Percentiles rank a stretch among this genome's conserved stretches.
phyloP scores from a whole-genome alignment of 2,113 vertebrate species.

The Ciconia stormi region DNA sequence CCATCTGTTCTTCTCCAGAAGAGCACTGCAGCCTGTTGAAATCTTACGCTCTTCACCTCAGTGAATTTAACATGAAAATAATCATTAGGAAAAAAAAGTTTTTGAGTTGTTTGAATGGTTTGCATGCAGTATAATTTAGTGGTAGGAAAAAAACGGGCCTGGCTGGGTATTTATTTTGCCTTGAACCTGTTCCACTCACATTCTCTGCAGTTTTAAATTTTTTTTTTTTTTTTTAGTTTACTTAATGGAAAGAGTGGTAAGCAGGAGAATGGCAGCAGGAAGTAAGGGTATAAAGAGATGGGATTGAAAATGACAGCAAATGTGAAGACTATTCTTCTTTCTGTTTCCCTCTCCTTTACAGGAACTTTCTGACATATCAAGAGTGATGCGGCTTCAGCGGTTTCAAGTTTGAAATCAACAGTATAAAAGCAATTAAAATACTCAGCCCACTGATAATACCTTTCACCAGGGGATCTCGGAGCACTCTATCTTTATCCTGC shows the following conservation, averaged over 20 bases:
- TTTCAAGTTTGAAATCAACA: slow-evolving; percentile 32
- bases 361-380: neutral
- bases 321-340: neutral
- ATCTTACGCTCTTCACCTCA: neutral
- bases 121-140: neutral
- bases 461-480: slow-evolving; percentile 24
- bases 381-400: neutral
- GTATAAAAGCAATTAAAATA: slow-evolving; percentile 45
- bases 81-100: neutral
- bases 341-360: neutral
- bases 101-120: neutral
- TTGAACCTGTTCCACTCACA: neutral
- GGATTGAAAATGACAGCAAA: neutral
- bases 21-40: neutral
- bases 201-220: neutral
- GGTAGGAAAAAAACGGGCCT: neutral
- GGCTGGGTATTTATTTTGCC: neutral
- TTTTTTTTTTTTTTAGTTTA: neutral
- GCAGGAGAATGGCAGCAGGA: neutral
- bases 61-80: neutral
- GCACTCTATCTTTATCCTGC: slow-evolving; percentile 36
- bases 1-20: neutral
- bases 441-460: neutral
- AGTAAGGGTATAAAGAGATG: neutral
- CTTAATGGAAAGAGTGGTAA: neutral